Base-by-base conservation (phyloP, 2,113 vertebrate species). In the Cyrtonyx montezumae region DNA sequence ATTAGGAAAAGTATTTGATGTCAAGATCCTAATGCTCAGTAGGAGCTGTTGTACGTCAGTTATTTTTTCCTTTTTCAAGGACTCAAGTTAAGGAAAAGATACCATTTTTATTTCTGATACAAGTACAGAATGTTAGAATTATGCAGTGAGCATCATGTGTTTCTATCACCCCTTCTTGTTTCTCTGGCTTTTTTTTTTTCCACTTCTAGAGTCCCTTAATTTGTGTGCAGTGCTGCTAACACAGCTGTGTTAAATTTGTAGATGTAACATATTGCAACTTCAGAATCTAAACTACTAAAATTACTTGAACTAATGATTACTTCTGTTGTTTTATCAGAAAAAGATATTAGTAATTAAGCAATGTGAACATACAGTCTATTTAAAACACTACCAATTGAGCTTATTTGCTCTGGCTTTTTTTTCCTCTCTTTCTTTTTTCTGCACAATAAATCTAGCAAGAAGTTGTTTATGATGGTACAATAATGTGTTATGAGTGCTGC, bases 1-100 rank as follows among this genome's bases (percentile, higher is more conserved):
- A 34, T 32, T 7, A 7, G 18, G 20, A 9, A n/a, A 43, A 58
- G 55, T 1, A 5, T 5, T 1, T 1, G 6, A 26, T 43, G 26
- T 18, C 23, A 66, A 17, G 23, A 49, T 40, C 16, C 28, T 73
- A 8, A 28, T 19, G 19, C 23, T 15, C 74, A 84, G 28, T 28
- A 46, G 26, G 16, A 85, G 18, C 6, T 77, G 3, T 22, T 62
- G 1, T 8, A 12, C 5, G 8, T 28, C 37, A 48, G 8, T 22
- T 56, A 42, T 36, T 70, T 20, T 20, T 42, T 51, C 16, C 4
- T 42, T 59, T 79, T 42, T 74, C n/a, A 86, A 69, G 8, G 3
- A 1, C 6, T 63, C 14, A 13, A 1, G 0, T 12, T 9, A 37
- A 8, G 25, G 10, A 79, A 7, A 75, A 2, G 13, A 55, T n/a